Conservation (phyloP, 2,113 vertebrate genomes). For the Ameiurus melas region DNA sequence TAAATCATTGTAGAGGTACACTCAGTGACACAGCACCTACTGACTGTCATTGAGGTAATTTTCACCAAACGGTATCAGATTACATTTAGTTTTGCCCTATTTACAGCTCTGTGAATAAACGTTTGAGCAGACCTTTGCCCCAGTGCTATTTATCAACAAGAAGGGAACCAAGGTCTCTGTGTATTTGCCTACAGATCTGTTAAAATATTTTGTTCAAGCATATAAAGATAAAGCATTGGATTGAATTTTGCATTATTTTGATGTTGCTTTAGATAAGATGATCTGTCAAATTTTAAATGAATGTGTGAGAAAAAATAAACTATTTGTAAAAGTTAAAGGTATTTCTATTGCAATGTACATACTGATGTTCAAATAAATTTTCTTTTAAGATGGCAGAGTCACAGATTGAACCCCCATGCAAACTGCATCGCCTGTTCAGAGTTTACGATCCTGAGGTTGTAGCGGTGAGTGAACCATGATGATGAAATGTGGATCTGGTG, state of each 20-base stretch:
- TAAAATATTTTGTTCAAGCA: background rate
- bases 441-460: constrained; percentile 66
- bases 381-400: constrained; percentile 46
- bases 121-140: background rate
- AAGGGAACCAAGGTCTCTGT: background rate
- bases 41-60: background rate
- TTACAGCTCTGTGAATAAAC: background rate
- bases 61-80: background rate
- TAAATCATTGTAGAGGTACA: background rate
- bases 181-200: too few relatives aligned
- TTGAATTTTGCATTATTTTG: background rate
- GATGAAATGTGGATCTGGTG: background rate
- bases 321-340: background rate
- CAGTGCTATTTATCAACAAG: background rate
- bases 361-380: background rate
- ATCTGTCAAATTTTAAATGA: background rate
- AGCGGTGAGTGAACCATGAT: constrained; percentile 62
- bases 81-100: background rate
- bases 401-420: constrained; percentile 8
- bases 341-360: background rate
- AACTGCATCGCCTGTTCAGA: constrained; percentile 43
- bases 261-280: background rate
- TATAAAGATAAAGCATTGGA: background rate
- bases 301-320: too few relatives aligned
- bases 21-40: background rate